Base-by-base conservation (phyloP, 2,888 invertebrate genomes). In the Campoplex capitator region DNA sequence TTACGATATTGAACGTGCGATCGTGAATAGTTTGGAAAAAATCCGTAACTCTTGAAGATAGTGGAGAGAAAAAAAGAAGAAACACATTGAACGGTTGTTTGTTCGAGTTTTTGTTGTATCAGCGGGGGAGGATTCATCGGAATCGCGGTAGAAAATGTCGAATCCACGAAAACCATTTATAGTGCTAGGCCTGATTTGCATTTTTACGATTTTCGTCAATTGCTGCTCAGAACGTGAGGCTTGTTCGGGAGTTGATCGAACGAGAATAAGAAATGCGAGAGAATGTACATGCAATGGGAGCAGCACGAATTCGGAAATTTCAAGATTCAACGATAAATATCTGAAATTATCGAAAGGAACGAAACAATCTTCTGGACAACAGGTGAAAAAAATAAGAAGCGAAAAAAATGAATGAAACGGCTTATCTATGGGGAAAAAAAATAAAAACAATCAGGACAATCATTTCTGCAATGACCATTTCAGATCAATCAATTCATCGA, bases 401-500 rank as follows among this genome's bases (percentile, higher is more conserved):
- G 8, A 67, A 67, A 18, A 58, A 58, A 58, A 58, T 35, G 35
- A 18, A 23, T 68, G 51, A 35, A 23, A 6, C 18, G 68, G 11
- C 8, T 45, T 45, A 23, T 23, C 45, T 9, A 45, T 13, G 48
- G 13, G 11, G 13, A 13, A 48, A 48, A 38, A 8, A 4, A 75
- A 45, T 9, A 23, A 70, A 28, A 28, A 51, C 62, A 35, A 67
- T 28, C 23, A 11, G 2, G 23, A 28, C 11, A 11, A n/a, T 28
- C 13, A 58, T 28, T 28, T 23, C 28, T 58, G 23, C 28, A 32
- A 62, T 32, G 4, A 32, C 16, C 7, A 67, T 68, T 85, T 35
- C 80, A 91, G 90, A 84, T 90, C 9, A 90, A 91, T 32, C 75
- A 79, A 3, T 65, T 88, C 18, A 85, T 91, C 38, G 90, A 91